Percentiles rank a stretch among this genome's conserved stretches.
Evolutionary conservation across 1,140 invertebrate genomes (phyloP).

Genomic region (Macrobrachium nipponense): DNA sequence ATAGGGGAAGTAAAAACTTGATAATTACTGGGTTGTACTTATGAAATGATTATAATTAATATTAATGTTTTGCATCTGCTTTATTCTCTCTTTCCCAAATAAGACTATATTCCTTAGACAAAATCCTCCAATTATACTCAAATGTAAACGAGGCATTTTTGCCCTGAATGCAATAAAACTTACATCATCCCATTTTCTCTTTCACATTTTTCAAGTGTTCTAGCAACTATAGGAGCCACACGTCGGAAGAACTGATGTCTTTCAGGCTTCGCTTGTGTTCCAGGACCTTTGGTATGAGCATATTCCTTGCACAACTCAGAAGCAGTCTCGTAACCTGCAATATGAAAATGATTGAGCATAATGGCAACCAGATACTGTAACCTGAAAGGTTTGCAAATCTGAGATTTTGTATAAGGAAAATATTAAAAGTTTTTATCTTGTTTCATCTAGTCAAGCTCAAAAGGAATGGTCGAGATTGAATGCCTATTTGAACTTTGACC

Average conservation of each 20-base stretch:
- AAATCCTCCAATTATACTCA: background rate
- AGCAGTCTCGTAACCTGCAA: conserved; percentile 71
- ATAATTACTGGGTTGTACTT: no score
- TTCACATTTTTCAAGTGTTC: conserved; percentile 79
- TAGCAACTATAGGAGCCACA: conserved; percentile 74
- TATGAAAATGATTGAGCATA: background rate
- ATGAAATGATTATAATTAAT: no score
- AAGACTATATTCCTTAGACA: no score
- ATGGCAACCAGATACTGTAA: background rate
- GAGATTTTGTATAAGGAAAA: no score
- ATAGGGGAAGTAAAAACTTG: no score
- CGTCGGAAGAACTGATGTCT: conserved; percentile 78
- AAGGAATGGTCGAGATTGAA: background rate
- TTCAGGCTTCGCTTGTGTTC: conserved; percentile 75
- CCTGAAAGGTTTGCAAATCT: no score
- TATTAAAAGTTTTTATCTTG: no score
- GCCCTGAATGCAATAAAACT: conserved; percentile 63
- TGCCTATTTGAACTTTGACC: background rate
- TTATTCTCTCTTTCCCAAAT: no score
- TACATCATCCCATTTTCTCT: conserved; percentile 82
- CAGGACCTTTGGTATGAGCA: conserved; percentile 74
- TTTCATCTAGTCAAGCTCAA: no score
- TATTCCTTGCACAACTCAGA: conserved; percentile 75
- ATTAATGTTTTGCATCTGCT: no score
- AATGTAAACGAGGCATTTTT: background rate